phyloP scores from a whole-genome alignment of 1,140 invertebrate genomes.

The Leptoteleia sp. region DNA sequence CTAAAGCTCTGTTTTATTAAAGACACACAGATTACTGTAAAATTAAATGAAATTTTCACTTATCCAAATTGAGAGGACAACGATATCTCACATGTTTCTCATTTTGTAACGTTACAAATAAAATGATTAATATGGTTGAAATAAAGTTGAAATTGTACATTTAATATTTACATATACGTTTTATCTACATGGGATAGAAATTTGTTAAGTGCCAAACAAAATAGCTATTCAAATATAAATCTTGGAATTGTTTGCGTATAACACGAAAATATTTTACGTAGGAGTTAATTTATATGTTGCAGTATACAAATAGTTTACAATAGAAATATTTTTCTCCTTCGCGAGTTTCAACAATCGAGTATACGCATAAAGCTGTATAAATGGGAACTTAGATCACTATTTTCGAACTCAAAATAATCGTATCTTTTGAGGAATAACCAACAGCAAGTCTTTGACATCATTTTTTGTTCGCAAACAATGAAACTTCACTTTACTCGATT shows the following conservation, averaged over 20 bases:
- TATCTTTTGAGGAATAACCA: constrained; percentile 47
- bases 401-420: constrained; percentile 36
- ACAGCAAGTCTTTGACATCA: constrained; percentile 57
- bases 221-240: too few species aligned
- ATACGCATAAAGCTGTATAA: constrained; percentile 52
- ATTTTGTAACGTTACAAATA: too few species aligned
- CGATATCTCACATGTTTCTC: too few species aligned
- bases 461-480: constrained; percentile 32
- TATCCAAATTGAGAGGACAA: too few species aligned
- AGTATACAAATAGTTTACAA: constrained; percentile 50
- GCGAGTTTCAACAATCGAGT: constrained; percentile 47
- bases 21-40: too few species aligned
- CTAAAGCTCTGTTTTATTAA: too few species aligned
- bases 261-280: constrained; percentile 35
- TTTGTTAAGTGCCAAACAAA: too few species aligned
- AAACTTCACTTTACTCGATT: constrained; percentile 28
- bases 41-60: too few species aligned
- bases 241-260: constrained; percentile 31
- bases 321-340: constrained; percentile 25
- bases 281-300: constrained; percentile 17
- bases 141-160: too few species aligned
- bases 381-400: constrained; percentile 39
- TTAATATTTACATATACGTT: too few species aligned
- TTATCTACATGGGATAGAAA: too few species aligned
- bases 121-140: too few species aligned